Evolutionary conservation across 1,140 invertebrate genomes (phyloP), one percentile per base, ranked within the genome.

Genomic region (Hermetia illucens): DNA sequence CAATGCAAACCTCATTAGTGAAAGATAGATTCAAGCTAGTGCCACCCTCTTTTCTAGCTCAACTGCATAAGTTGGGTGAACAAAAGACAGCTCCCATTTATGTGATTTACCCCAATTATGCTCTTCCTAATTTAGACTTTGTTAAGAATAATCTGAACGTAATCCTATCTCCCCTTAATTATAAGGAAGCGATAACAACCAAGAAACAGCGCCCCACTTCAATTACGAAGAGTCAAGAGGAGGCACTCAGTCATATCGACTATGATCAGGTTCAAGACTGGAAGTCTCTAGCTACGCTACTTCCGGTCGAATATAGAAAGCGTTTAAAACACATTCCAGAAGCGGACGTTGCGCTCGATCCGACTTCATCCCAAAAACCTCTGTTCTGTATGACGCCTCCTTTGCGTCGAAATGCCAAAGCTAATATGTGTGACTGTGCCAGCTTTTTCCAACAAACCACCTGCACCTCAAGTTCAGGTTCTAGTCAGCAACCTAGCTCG

Each of bases 21-120:
- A 59, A 49, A 21, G 56, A 58, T 6, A 43, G 55, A 0, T 52
- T 73, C 24, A 69, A 71, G 50, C 57, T 75, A 21, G 64, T 78
- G 21, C 73, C 75, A 46, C 69, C 72, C 6, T 77, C 75, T 5
- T 77, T 77, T 48, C 55, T 77, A 34, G 69, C 68, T 44, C 75
- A 76, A 55, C 51, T 77, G 17, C 75, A 75, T 55, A 61, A 61
- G 31, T 35, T 58, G 45, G 72, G 72, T 12, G 69, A 74, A 46
- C 65, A 65, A 45, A 62, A 74, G 12, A 74, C 79, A 49, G 74
- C 71, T 39, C 81, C 84, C 3, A 79, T 92, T 10, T 91, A 88
- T 53, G 79, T 93, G 30, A 75, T 89, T 42, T 93, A 90, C 66
- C 89, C 89, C 12, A 90, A 86, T 61, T 93, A 93, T 51, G 81